Evolutionary conservation across 1,140 invertebrate species (phyloP).

Genomic region (Tetragnatha versicolor): DNA sequence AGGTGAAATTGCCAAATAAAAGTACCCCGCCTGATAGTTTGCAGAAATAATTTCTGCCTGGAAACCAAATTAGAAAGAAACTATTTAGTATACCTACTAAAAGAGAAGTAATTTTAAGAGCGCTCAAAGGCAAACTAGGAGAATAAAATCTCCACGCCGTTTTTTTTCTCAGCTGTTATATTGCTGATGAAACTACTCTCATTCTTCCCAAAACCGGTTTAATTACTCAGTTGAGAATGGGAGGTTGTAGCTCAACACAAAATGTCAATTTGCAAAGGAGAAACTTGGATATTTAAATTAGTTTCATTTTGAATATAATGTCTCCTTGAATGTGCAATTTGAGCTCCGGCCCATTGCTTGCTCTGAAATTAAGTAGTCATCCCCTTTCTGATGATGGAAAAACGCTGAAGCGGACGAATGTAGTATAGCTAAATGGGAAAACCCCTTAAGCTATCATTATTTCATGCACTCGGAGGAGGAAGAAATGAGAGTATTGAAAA

Average conservation of each 20-base stretch:
- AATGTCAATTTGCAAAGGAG: constrained; percentile 34
- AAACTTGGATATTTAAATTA: constrained; percentile 46
- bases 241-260: constrained; percentile 16
- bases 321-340: constrained; percentile 25
- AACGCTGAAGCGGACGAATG: too few species aligned
- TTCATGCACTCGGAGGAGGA: neutral
- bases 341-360: neutral
- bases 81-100: neutral
- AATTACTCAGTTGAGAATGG: constrained; percentile 28
- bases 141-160: neutral
- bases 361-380: neutral
- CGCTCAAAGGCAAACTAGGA: neutral
- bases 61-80: constrained; percentile 11
- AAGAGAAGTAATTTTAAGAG: neutral
- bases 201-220: constrained; percentile 2
- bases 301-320: constrained; percentile 38
- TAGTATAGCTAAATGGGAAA: neutral
- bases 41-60: neutral
- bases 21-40: too few species aligned
- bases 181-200: constrained; percentile 20
- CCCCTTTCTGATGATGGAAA: neutral
- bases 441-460: neutral
- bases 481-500: too few species aligned
- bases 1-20: too few species aligned
- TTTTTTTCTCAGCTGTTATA: neutral